These are phyloP conservation scores for human (Homo sapiens) DNA, from an alignment of 2,113 vertebrate genomes.

Conservation along the genomic window DNA sequence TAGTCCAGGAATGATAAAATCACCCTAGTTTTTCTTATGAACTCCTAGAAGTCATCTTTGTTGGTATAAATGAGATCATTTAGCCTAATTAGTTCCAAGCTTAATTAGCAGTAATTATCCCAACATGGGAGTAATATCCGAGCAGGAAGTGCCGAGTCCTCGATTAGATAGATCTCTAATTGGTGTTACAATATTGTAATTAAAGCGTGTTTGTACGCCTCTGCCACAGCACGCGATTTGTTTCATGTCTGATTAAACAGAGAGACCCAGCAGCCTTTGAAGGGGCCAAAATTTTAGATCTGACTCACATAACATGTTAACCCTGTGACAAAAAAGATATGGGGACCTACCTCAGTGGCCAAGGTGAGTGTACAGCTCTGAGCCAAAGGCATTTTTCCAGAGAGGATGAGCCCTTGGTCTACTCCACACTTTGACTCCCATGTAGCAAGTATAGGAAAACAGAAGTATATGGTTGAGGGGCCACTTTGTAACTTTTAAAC, in stretches of 20 bases:
- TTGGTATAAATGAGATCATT: slow-evolving; percentile 92
- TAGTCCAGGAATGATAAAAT: slow-evolving; percentile 82
- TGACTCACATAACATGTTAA: slow-evolving; percentile 78
- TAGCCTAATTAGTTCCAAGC: slow-evolving; percentile 92
- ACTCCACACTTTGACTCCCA: no score
- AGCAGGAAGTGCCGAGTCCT: slow-evolving; percentile 90
- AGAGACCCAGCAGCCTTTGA: slow-evolving; percentile 86
- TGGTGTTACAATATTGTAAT: slow-evolving; percentile 93
- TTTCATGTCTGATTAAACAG: slow-evolving; percentile 91
- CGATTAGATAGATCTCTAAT: slow-evolving; percentile 92
- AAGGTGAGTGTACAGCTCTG: neutral
- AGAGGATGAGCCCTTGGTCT: neutral
- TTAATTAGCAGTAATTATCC: slow-evolving; percentile 94
- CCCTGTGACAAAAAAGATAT: slow-evolving; percentile 73
- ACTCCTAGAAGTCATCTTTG: slow-evolving; percentile 90
- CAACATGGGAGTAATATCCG: slow-evolving; percentile 92
- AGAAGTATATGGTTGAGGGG: neutral
- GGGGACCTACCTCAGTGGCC: neutral
- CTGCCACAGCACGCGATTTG: slow-evolving; percentile 88
- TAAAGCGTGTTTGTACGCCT: slow-evolving; percentile 89
- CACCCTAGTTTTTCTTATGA: slow-evolving; percentile 82
- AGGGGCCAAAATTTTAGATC: slow-evolving; percentile 81
- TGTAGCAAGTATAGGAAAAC: neutral
- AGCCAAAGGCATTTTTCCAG: neutral
- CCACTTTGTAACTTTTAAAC: neutral